Conservation (phyloP, 2,888 invertebrate genomes). For the Netelia fuscicornis region DNA sequence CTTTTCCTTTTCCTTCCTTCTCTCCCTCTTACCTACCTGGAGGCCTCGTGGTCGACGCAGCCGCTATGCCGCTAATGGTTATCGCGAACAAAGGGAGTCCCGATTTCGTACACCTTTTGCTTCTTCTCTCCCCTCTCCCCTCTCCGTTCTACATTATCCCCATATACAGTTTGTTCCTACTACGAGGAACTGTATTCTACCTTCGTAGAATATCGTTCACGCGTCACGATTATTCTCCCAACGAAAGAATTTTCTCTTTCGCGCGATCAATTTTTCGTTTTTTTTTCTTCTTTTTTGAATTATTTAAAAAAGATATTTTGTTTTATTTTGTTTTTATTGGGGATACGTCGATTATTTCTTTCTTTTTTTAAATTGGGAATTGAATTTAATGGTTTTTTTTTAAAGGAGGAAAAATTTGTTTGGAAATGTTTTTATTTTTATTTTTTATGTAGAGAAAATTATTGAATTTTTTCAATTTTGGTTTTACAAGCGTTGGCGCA, state of each 20-base stretch:
- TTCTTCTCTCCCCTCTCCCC: constrained; percentile 25
- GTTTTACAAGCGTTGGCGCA: too few species aligned
- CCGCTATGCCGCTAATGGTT: constrained; percentile 47
- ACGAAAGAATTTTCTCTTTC: neutral
- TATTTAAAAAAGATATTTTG: too few species aligned
- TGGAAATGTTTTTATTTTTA: neutral
- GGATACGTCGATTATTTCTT: too few species aligned
- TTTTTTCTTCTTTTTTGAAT: neutral
- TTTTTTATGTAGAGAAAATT: neutral
- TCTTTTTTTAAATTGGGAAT: too few species aligned
- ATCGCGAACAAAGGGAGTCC: constrained; percentile 75
- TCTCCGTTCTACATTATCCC: constrained; percentile 38
- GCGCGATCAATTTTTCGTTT: neutral
- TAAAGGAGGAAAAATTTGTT: neutral
- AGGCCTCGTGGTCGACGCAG: constrained; percentile 39
- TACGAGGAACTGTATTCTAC: constrained; percentile 28
- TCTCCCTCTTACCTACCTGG: constrained; percentile 43
- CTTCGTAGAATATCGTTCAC: constrained; percentile 46
- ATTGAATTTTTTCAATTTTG: too few species aligned
- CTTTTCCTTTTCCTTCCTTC: constrained; percentile 25
- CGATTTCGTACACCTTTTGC: constrained; percentile 73
- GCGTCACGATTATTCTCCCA: neutral
- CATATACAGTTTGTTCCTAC: constrained; percentile 30
- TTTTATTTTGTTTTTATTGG: too few species aligned
- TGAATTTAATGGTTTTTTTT: neutral